phyloP scores from a whole-genome alignment of 2,113 vertebrate genomes.

The Catharus bicknelli region DNA sequence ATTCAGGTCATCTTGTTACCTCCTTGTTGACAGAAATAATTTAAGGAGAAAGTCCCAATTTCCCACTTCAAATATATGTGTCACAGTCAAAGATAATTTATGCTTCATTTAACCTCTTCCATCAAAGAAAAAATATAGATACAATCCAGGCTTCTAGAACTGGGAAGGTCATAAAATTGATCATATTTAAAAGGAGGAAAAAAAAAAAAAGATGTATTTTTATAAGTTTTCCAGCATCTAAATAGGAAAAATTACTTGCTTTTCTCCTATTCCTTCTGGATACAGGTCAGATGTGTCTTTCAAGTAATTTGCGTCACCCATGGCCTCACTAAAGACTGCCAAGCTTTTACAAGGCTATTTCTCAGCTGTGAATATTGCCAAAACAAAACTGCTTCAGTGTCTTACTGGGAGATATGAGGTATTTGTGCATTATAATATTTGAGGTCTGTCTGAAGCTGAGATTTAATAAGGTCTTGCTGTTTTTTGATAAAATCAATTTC shows the following conservation, averaged over 20 bases:
- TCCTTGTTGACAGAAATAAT: not conserved
- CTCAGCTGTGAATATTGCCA: not conserved
- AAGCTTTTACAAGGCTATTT: conserved; percentile 16
- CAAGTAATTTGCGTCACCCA: not conserved
- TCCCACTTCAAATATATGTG: not conserved
- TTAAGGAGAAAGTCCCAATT: not conserved
- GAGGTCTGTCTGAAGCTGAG: not conserved
- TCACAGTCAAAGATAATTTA: not conserved
- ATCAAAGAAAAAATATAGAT: not conserved
- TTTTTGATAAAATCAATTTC: not conserved
- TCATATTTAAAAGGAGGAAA: not conserved
- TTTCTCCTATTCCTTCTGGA: conserved; percentile 27
- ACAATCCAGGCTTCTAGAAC: not conserved
- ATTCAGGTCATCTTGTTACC: not conserved
- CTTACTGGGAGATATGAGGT: not conserved
- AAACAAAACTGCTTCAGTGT: not conserved
- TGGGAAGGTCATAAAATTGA: not conserved
- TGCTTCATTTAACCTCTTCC: not conserved
- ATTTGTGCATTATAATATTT: not conserved
- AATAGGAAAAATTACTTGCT: conserved; percentile 12
- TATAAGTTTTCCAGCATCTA: not conserved
- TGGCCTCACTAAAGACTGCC: not conserved
- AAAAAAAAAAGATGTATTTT: not conserved
- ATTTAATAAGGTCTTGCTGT: not conserved
- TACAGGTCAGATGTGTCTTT: not conserved